phyloP scores from a whole-genome alignment of 2,797 vertebrate genomes.

The Gymnoscopelus microlampas region DNA sequence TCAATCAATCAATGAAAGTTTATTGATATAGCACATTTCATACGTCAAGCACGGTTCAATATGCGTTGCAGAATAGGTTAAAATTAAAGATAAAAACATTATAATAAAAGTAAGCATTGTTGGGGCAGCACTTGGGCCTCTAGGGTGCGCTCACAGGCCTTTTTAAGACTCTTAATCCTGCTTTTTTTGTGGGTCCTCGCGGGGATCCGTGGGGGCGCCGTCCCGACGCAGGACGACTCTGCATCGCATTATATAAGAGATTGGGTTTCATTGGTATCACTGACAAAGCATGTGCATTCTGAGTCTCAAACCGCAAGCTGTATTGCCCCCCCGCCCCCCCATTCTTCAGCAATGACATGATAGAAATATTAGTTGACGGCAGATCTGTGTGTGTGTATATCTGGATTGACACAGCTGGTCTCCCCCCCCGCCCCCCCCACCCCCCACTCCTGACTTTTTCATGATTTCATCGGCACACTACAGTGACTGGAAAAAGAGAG shows the following conservation, averaged over 20 bases:
- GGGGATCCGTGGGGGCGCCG: too few species aligned
- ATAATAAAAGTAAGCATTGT: too few species aligned
- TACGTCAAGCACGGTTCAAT: too few species aligned
- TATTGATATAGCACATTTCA: too few species aligned
- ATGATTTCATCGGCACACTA: constrained; percentile 57
- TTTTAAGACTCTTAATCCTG: neutral
- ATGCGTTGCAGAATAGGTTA: too few species aligned
- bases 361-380: constrained; percentile 20
- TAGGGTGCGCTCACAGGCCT: too few species aligned
- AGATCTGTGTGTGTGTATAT: constrained; percentile 17
- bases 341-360: constrained; percentile 19
- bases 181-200: too few species aligned
- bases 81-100: too few species aligned
- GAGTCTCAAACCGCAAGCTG: constrained; percentile 3
- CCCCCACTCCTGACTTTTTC: constrained; percentile 36
- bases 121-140: too few species aligned
- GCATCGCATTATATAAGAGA: neutral
- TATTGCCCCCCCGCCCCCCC: neutral
- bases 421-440: constrained; percentile 51
- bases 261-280: constrained; percentile 15
- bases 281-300: constrained; percentile 17
- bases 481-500: constrained; percentile 64
- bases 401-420: constrained; percentile 41
- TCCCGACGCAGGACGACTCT: too few species aligned
- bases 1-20: too few species aligned